A percentile compares a stretch with the other conserved stretches of the same genome.
phyloP scores from a whole-genome alignment of 2,888 invertebrate species.

The Drosophila emarginata region DNA sequence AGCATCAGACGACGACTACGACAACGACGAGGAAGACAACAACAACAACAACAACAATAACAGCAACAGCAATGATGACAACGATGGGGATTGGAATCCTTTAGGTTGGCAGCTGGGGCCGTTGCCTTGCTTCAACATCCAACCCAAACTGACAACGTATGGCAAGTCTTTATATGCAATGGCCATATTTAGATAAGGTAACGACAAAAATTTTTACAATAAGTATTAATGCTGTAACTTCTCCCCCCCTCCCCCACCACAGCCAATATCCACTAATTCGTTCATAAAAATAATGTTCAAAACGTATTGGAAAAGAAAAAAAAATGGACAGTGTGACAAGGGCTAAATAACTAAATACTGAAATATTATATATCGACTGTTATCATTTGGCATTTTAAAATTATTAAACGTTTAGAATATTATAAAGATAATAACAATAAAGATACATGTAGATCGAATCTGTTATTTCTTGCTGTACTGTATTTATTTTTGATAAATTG shows the following conservation, averaged over 20 bases:
- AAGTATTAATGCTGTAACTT: constrained; percentile 48
- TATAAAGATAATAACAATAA: too few relatives aligned
- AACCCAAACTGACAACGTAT: constrained; percentile 43
- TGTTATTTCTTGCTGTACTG: too few relatives aligned
- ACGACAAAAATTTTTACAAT: constrained; percentile 71
- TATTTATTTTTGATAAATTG: too few relatives aligned
- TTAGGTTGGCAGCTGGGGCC: constrained; percentile 21
- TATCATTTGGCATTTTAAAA: too few relatives aligned
- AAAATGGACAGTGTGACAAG: constrained; percentile 10
- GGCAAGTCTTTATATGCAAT: constrained; percentile 71
- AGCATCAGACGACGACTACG: constrained; percentile 48
- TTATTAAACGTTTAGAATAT: too few relatives aligned
- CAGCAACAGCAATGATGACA: neutral
- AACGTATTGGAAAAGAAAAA: constrained; percentile 51
- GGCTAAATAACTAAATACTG: too few relatives aligned
- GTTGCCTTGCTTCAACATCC: constrained; percentile 38
- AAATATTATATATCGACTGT: too few relatives aligned
- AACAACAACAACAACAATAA: neutral
- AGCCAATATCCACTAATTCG: neutral
- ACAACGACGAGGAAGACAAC: neutral
- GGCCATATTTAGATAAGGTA: constrained; percentile 75
- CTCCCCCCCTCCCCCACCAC: constrained; percentile 7
- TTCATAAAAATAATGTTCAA: constrained; percentile 64
- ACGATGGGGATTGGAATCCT: constrained; percentile 30
- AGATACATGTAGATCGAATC: too few relatives aligned